Conservation (phyloP, 1,140 invertebrate species). For the Bradysia coprophila region DNA sequence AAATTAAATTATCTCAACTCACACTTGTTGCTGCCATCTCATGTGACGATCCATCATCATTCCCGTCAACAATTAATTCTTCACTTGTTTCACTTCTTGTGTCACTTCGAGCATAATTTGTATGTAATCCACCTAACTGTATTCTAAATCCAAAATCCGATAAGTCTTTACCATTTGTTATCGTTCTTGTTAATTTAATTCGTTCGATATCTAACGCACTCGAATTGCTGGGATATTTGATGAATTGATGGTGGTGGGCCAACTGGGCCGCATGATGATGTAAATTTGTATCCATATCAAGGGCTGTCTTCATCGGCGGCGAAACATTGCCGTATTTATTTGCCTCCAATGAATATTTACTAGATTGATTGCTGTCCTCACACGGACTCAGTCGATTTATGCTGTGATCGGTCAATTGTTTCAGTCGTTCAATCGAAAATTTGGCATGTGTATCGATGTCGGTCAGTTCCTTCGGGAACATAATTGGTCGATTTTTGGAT, state of each 20-base stretch:
- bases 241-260: background rate
- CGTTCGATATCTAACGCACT: slow-evolving; percentile 17
- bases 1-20: too few relatives aligned
- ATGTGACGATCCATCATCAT: slow-evolving; percentile 21
- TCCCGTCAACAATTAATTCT: slow-evolving; percentile 21
- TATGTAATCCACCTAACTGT: slow-evolving; percentile 20
- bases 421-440: slow-evolving; percentile 19
- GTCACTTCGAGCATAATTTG: slow-evolving; percentile 22
- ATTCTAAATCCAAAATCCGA: slow-evolving; percentile 24
- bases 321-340: background rate
- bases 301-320: slow-evolving; percentile 2
- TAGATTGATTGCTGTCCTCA: slow-evolving; percentile 2
- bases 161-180: slow-evolving; percentile 13
- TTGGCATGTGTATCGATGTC: slow-evolving; percentile 11
- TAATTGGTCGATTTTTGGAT: background rate
- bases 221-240: background rate
- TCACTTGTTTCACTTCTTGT: slow-evolving; percentile 22
- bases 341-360: background rate
- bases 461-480: slow-evolving; percentile 1
- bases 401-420: slow-evolving; percentile 18
- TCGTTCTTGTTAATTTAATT: slow-evolving; percentile 16
- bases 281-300: slow-evolving; percentile 3
- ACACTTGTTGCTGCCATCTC: slow-evolving; percentile 21
- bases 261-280: background rate
- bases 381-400: slow-evolving; percentile 16